Evolutionary conservation across 92 coral and sea anemone genomes (phyloP), one percentile per base, ranked within the genome.

Genomic region (Epizoanthus rinbou): DNA sequence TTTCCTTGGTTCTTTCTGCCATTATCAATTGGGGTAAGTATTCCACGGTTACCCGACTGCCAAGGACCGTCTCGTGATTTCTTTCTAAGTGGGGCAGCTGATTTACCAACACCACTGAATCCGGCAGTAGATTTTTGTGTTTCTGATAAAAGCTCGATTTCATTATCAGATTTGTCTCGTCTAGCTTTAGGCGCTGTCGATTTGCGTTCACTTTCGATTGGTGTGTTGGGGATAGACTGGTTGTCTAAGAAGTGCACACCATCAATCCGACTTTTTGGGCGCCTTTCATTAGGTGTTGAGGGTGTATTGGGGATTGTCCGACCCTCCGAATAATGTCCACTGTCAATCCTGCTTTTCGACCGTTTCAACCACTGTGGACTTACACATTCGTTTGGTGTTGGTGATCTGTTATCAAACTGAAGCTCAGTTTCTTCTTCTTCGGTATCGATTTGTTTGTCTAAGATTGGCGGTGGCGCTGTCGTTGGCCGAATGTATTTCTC

Each of bases 361-460:
- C 82, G 43, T 15, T 22, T 62, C 23, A 35, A 57, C 59, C 28
- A 45, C 39, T 18, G 41, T 21, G 15, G 2, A 21, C 57, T 35
- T 59, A 43, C 82, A 9, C 47, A 63, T 15, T 43, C 71, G 60
- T 60, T 57, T 23, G 82, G 82, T 59, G 82, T 37, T 17, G 82
- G 82, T n/a, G 82, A 39, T 78, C 71, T 69, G 22, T 41, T 35
- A 8, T 62, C 59, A 52, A 78, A 78, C 21, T 57, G 57, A 10
- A 78, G 82, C 17, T 78, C 82, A 1, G 22, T 66, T n/a, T 75
- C 81, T 17, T 75, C 82, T 21, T 76, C 82, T 19, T 78, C 82
- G 2, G 82, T 78, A 41, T 78, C 71, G 63, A 37, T 37, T 10
- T 76, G 82, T 24, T 76, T 76, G 19, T 76, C 82, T 37, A 52